Evolutionary conservation across 2,888 invertebrate genomes (phyloP).

Genomic region (Tenodera sinensis): DNA sequence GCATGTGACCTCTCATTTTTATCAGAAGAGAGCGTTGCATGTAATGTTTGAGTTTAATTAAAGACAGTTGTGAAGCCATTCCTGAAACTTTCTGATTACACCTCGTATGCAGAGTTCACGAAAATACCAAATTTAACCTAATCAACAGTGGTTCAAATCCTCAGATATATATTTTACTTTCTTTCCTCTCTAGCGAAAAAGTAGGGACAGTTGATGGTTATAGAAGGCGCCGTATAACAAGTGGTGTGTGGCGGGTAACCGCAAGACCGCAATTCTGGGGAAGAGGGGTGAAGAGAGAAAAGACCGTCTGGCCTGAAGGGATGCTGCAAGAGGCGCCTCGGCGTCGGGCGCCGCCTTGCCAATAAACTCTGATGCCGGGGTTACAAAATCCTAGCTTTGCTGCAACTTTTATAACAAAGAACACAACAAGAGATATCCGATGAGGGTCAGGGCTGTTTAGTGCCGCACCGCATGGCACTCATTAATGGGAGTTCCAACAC

Average conservation of each 20-base stretch:
- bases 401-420: neutral
- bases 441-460: neutral
- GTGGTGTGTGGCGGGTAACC: neutral
- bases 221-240: neutral
- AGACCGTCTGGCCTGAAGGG: neutral
- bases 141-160: no score
- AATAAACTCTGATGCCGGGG: neutral
- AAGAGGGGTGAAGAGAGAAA: neutral
- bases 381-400: neutral
- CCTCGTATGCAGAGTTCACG: no score
- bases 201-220: neutral
- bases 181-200: neutral
- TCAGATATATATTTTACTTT: no score
- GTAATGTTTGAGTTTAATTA: no score
- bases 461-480: neutral
- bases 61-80: no score
- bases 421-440: neutral
- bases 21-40: no score
- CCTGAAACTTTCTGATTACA: no score
- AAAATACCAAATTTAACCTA: no score
- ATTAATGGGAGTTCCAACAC: neutral
- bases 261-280: neutral
- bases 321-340: slow-evolving; percentile 5
- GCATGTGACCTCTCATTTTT: no score
- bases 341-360: slow-evolving; percentile 5